These are phyloP conservation scores for Alsophila aescularia DNA, from an alignment of 2,888 invertebrate genomes.

Conservation along the genomic window DNA sequence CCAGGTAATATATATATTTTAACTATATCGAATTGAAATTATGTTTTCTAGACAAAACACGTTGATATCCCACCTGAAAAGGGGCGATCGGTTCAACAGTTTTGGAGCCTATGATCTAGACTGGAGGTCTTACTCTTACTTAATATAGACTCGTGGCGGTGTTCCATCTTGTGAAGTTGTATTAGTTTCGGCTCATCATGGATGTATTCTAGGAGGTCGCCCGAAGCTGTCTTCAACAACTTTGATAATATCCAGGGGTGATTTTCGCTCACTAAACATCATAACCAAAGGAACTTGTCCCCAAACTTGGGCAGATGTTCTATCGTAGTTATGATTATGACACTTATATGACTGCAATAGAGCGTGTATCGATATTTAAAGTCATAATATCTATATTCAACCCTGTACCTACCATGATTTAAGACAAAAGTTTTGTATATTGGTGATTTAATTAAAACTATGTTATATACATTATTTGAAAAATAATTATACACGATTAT, in stretches of 20 bases:
- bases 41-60: too few species aligned
- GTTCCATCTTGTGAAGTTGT: constrained; percentile 49
- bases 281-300: constrained; percentile 27
- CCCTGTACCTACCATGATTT: too few species aligned
- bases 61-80: neutral
- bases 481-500: too few species aligned
- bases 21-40: too few species aligned
- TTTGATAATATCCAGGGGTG: constrained; percentile 59
- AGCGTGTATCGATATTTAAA: too few species aligned
- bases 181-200: constrained; percentile 61
- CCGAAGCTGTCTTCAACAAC: constrained; percentile 49
- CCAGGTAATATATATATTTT: too few species aligned
- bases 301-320: neutral
- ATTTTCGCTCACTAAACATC: constrained; percentile 47
- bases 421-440: too few species aligned
- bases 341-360: too few species aligned
- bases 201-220: constrained; percentile 36
- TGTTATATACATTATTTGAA: too few species aligned
- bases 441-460: too few species aligned
- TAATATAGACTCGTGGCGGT: constrained; percentile 27
- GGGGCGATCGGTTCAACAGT: neutral
- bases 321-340: neutral
- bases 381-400: too few species aligned
- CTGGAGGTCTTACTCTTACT: constrained; percentile 4
- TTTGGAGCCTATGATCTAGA: neutral